Base-by-base conservation (phyloP, 2,797 vertebrate species). In the Xenopus petersii region DNA sequence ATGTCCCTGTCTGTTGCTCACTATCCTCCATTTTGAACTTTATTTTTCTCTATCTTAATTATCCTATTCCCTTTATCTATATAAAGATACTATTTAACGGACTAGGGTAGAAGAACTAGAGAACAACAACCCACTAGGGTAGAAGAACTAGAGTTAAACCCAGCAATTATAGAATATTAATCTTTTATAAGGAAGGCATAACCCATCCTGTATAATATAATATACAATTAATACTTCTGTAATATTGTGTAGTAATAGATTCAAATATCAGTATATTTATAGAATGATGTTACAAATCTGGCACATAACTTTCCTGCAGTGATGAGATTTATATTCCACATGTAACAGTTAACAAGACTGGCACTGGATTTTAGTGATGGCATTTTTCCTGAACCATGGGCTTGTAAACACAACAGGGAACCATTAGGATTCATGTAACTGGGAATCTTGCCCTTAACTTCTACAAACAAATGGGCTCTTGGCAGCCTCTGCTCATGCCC, bases 321-420 rank as follows among this genome's bases (percentile, higher is more conserved):
- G 49, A 70, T 79, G 67, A 66, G 69, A 73, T 74, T 79, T 79
- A 79, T 79, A 64, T 74, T 69, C 67, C 55, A 49, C 66, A 61
- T 70, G 69, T 70, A 79, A 79, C 67, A 74, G 76, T 79, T 79
- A 79, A 79, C 76, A 79, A 79, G 76, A 70, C 71, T 79, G 67
- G 71, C 61, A 79, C 70, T 61, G 76, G 61, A 74, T 79, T 74
- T 74, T n/a, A 79, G 60, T 65, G 76, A 79, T 79, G 76, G 76
- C 76, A 73, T 79, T 79, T 79, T 79, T 79, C 76, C 71, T 79
- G 76, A 79, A 79, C 76, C 71, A 79, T 70, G 67, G 76, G 76
- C 71, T 79, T 74, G 76, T 79, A 79, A 79, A 79, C 71, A 79
- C 76, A 79, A 79, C 73, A 61, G 71, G 76, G 76, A 74, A 60